These are phyloP conservation scores for Proctacanthus coquilletti DNA, from an alignment of 1,140 invertebrate species.

Conservation along the genomic window DNA sequence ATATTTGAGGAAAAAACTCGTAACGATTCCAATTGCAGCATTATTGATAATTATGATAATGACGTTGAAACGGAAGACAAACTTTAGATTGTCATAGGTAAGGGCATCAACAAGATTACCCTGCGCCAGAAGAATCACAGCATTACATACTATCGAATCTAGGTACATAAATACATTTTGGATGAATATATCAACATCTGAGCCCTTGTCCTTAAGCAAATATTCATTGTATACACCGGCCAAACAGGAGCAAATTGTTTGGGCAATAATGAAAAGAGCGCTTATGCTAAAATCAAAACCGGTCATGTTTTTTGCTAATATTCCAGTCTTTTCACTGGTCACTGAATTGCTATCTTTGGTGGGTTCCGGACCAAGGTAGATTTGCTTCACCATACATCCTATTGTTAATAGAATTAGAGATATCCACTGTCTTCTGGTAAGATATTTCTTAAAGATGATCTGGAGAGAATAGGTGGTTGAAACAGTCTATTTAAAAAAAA, in stretches of 20 bases:
- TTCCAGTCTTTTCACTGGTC: slow-evolving; percentile 5
- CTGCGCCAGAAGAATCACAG: slow-evolving; percentile 46
- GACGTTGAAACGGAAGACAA: slow-evolving; percentile 50
- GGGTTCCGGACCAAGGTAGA: slow-evolving; percentile 53
- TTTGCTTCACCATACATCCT: slow-evolving; percentile 85
- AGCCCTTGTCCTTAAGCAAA: slow-evolving; percentile 71
- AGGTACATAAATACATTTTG: slow-evolving; percentile 96
- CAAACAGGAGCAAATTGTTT: slow-evolving; percentile 83
- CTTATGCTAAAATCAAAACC: slow-evolving; percentile 46
- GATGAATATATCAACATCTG: slow-evolving; percentile 73
- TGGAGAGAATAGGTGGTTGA: slow-evolving; percentile 28
- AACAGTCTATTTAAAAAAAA: slow-evolving; percentile 2
- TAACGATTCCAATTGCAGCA: slow-evolving; percentile 81
- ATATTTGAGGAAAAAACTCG: slow-evolving; percentile 83
- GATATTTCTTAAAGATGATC: slow-evolving; percentile 72
- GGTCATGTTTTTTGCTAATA: slow-evolving; percentile 31
- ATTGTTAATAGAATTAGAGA: slow-evolving; percentile 72
- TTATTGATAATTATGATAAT: slow-evolving; percentile 78
- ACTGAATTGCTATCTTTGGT: no score
- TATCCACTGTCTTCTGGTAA: slow-evolving; percentile 76
- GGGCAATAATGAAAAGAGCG: slow-evolving; percentile 56
- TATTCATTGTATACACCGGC: slow-evolving; percentile 96
- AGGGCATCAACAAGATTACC: slow-evolving; percentile 47
- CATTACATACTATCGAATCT: slow-evolving; percentile 85
- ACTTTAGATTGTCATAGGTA: slow-evolving; percentile 35